A percentile compares a stretch with the other conserved stretches of the same genome.
Conservation (phyloP, 2,113 vertebrate species). For the Apteryx mantelli region DNA sequence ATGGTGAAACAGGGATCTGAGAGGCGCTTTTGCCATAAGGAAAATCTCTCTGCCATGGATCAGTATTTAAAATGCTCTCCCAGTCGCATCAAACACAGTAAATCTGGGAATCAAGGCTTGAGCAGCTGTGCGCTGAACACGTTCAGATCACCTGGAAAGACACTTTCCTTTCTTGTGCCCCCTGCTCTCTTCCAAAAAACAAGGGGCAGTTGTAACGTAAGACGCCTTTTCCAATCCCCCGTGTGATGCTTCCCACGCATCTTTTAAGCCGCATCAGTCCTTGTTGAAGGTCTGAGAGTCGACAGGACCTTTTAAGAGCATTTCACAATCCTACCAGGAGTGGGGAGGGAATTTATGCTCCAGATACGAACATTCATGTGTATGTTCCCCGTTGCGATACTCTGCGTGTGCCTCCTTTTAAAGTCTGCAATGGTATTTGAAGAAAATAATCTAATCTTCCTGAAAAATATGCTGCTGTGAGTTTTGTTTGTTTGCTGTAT, state of each 20-base stretch:
- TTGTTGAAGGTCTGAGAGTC: not conserved
- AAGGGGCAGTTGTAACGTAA: not conserved
- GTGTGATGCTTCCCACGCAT: not conserved
- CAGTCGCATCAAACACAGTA: accelerated
- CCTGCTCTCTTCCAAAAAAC: not conserved
- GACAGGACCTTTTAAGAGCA: not conserved
- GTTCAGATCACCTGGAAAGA: not conserved
- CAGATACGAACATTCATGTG: accelerated
- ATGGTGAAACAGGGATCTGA: not conserved
- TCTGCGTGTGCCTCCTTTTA: not conserved
- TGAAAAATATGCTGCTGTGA: not conserved
- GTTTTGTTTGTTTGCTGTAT: not conserved
- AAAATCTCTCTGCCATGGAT: not conserved
- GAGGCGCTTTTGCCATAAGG: not conserved
- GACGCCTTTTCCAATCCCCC: not conserved
- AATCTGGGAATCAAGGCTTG: not conserved
- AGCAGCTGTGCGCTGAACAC: not conserved
- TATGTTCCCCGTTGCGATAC: not conserved
- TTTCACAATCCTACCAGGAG: not conserved
- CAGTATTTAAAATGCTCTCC: not conserved
- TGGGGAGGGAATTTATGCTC: not conserved
- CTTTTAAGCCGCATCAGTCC: not conserved
- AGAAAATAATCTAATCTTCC: not conserved
- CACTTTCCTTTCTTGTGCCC: accelerated
- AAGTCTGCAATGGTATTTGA: not conserved